phyloP scores from a whole-genome alignment of 2,113 vertebrate species.

The Rhegmatorhina hoffmannsi region DNA sequence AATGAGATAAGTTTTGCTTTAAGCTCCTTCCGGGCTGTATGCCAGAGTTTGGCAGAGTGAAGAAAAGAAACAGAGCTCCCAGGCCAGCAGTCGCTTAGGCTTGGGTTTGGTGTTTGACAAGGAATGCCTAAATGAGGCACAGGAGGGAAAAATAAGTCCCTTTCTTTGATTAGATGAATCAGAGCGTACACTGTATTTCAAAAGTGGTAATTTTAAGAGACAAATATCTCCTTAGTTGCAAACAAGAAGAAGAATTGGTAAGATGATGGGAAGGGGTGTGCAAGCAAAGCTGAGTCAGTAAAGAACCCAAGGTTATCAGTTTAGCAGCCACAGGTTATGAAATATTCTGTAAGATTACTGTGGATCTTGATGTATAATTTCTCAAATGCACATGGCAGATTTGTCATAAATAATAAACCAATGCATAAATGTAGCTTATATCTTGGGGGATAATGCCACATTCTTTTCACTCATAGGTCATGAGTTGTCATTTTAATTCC shows the following conservation, averaged over 20 bases:
- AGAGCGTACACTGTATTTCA: not conserved
- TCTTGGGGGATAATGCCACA: slow-evolving; percentile 15
- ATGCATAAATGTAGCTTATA: slow-evolving; percentile 13
- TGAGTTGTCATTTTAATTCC: slow-evolving; percentile 29
- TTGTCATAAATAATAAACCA: slow-evolving; percentile 45
- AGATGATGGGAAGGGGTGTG: not conserved
- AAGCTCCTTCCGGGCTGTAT: slow-evolving; percentile 46
- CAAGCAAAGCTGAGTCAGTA: not conserved
- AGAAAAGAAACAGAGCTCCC: slow-evolving; percentile 43
- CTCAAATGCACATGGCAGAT: slow-evolving; percentile 22
- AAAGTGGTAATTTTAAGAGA: slow-evolving; percentile 17
- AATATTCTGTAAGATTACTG: not conserved
- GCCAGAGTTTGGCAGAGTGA: slow-evolving; percentile 50
- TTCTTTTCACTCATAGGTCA: slow-evolving; percentile 17
- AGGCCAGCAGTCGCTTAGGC: slow-evolving; percentile 39
- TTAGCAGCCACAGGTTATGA: not conserved
- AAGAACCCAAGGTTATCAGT: not conserved
- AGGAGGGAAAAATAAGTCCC: not conserved
- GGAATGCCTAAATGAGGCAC: slow-evolving; percentile 12
- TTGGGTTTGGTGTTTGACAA: slow-evolving; percentile 46
- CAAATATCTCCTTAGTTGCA: slow-evolving; percentile 2
- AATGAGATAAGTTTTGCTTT: slow-evolving; percentile 58
- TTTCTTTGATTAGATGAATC: slow-evolving; percentile 29
- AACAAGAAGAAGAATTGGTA: not conserved
- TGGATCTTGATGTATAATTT: slow-evolving; percentile 8